Evolutionary conservation across 2,888 invertebrate genomes (phyloP).

Genomic region (Zhuqinia jingwanae): DNA sequence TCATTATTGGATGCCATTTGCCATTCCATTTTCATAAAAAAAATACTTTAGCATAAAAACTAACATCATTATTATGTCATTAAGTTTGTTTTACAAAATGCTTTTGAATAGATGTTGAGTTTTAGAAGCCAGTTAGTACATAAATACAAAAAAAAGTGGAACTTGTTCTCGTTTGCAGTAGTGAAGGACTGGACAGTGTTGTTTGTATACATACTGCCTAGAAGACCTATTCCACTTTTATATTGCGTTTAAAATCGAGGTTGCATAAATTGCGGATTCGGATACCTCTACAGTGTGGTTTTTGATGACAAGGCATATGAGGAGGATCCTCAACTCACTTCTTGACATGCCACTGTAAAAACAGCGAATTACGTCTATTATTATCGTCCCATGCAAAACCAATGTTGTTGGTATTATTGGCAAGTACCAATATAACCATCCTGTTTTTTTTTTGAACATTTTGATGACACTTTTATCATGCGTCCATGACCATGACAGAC

Average conservation of each 20-base stretch:
- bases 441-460: neutral
- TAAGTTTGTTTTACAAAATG: neutral
- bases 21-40: neutral
- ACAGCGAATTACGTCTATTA: too few species aligned
- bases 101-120: neutral
- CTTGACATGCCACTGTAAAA: too few species aligned
- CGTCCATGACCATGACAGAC: neutral
- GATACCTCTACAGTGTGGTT: too few species aligned
- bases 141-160: neutral
- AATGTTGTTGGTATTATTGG: too few species aligned
- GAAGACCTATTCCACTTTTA: too few species aligned
- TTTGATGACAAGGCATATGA: too few species aligned
- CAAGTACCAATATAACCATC: too few species aligned
- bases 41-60: neutral
- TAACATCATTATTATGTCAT: neutral
- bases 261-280: too few species aligned
- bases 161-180: neutral
- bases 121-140: neutral
- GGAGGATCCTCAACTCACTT: too few species aligned
- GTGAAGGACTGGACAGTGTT: neutral
- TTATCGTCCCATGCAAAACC: too few species aligned
- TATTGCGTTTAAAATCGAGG: too few species aligned
- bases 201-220: too few species aligned
- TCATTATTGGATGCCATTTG: constrained; percentile 32
- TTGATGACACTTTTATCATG: constrained; percentile 3